Evolutionary conservation across 2,888 invertebrate species (phyloP).

Genomic region (Tetrapedia diversipes): DNA sequence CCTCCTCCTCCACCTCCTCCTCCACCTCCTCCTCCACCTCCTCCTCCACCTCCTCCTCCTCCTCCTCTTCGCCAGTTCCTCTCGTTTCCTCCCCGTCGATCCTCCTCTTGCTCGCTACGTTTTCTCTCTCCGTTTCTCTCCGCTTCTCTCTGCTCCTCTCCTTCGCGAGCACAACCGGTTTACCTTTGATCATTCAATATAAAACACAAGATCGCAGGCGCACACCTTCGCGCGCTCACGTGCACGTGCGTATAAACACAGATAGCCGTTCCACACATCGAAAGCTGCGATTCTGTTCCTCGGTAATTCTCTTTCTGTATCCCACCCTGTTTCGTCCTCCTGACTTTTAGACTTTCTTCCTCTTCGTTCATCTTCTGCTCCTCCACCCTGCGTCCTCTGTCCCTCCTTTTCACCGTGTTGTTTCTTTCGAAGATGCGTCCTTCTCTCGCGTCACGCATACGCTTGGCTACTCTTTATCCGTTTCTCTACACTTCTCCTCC

Average conservation of each 20-base stretch:
- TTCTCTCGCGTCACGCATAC: constrained; percentile 45
- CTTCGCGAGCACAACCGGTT: constrained; percentile 76
- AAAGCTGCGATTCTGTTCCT: constrained; percentile 49
- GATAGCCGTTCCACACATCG: constrained; percentile 21
- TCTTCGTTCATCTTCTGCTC: not conserved
- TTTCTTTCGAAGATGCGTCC: constrained; percentile 8
- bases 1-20: constrained; percentile 54
- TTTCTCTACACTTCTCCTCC: constrained; percentile 4
- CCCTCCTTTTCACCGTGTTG: constrained; percentile 4
- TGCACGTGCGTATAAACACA: constrained; percentile 20
- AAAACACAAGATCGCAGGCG: constrained; percentile 72
- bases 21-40: constrained; percentile 53
- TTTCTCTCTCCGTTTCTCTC: constrained; percentile 35
- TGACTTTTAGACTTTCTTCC: not conserved
- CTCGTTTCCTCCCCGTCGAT: constrained; percentile 46
- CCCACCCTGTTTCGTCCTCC: not conserved
- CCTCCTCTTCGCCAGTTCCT: constrained; percentile 50
- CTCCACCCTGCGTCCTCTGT: not conserved
- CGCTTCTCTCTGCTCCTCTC: constrained; percentile 56
- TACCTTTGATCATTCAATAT: constrained; percentile 80
- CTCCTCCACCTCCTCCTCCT: constrained; percentile 42
- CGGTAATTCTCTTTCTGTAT: constrained; percentile 37
- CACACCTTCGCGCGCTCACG: constrained; percentile 45
- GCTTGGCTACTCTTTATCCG: constrained; percentile 14
- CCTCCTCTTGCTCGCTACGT: constrained; percentile 46